Evolutionary conservation across 2,113 vertebrate species (phyloP), one percentile per base, ranked within the genome.

Genomic region (Periophthalmus modestus): DNA sequence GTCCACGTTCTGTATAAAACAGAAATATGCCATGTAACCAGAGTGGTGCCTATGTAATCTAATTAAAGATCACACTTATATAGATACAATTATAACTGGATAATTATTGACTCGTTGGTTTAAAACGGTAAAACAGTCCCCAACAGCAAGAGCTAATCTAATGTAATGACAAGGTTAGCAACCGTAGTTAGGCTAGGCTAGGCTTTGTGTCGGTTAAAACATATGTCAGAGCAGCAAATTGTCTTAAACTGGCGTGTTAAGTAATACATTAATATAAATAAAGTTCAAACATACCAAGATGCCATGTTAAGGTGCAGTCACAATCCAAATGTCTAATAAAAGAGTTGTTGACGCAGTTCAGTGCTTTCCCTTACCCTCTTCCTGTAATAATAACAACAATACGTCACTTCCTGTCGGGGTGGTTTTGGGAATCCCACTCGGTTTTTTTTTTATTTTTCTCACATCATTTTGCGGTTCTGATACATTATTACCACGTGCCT

Each of bases 291-390:
- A 57, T 92, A 94, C 93, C 91, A 46, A 46, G 73, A 68, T 88
- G 77, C 39, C 87, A 91, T 89, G 71, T 43, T 81, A 75, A 82
- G 73, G 54, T 43, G 75, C 39, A 57, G 73, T 36, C 62, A 46
- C 71, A 88, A 89, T 82, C 23, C 57, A 62, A 83, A 76, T 33
- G 54, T 80, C 80, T 81, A 39, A 66, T 68, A 72, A 74, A 86
- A 79, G 72, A 84, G 85, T 82, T 90, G 87, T 90, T 93, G 93
- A 93, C 94, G 94, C 94, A 94, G 89, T 94, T 94, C 84, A 90
- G 82, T 84, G 83, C 81, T 91, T 84, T 80, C 88, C 85, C 85
- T 61, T 65, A 28, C 59, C 66, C 78, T 61, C 90, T 94, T 93
- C 93, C 93, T 90, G 92, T 90, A 93, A 92, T 81, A 89, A 93